phyloP scores from a whole-genome alignment of 2,888 invertebrate species.

The Matsumyia berberina region DNA sequence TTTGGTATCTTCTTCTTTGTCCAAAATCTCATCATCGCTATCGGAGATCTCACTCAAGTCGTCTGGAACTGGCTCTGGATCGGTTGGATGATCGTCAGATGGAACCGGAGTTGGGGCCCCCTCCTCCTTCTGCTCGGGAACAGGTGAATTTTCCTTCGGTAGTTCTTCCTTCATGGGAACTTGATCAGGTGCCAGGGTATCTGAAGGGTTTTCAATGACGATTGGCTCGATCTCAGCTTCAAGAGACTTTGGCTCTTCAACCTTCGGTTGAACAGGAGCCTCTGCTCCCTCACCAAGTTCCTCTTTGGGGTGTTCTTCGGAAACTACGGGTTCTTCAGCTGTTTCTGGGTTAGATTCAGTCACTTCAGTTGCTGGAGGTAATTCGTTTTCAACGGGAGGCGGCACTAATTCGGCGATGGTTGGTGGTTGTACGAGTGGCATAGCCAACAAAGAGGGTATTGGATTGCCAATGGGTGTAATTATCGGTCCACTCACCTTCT shows the following conservation, averaged over 20 bases:
- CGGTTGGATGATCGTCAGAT: slow-evolving; percentile 34
- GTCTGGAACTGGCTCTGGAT: slow-evolving; percentile 79
- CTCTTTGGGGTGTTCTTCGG: slow-evolving; percentile 17
- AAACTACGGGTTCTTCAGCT: slow-evolving; percentile 41
- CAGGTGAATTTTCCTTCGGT: neutral
- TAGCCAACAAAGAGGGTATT: slow-evolving; percentile 82
- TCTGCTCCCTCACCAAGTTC: slow-evolving; percentile 3
- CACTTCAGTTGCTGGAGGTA: neutral
- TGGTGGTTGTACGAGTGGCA: slow-evolving; percentile 81
- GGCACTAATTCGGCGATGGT: slow-evolving; percentile 79
- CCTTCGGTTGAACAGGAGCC: slow-evolving; percentile 72
- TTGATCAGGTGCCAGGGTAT: slow-evolving; percentile 12
- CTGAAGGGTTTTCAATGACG: slow-evolving; percentile 6
- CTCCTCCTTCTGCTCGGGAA: slow-evolving; percentile 23
- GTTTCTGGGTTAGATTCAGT: slow-evolving; percentile 42
- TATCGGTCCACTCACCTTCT: slow-evolving; percentile 77
- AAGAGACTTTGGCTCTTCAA: slow-evolving; percentile 70
- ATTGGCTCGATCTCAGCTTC: slow-evolving; percentile 37
- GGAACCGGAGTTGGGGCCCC: neutral
- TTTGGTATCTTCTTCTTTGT: slow-evolving; percentile 88
- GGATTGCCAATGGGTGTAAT: slow-evolving; percentile 81
- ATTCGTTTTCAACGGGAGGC: slow-evolving; percentile 28
- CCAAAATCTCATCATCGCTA: slow-evolving; percentile 94
- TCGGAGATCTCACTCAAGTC: slow-evolving; percentile 94
- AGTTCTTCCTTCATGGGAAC: slow-evolving; percentile 14